Evolutionary conservation across 2,113 vertebrate genomes (phyloP).

Genomic region (Pygathrix nemaeus): DNA sequence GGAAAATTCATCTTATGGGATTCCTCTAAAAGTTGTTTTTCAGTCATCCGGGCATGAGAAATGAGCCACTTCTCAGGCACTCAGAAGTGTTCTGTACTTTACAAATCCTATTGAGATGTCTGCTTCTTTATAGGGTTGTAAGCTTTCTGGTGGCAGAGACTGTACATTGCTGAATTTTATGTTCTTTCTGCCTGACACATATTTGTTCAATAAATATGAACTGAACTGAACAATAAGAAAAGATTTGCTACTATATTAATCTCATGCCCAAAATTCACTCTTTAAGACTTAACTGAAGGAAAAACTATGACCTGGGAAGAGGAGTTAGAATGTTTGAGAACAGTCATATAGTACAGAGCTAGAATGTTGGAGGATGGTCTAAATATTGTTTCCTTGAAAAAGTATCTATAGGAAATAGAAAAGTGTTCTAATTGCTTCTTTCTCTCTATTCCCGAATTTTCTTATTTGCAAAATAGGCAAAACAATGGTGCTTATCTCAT

Average conservation of each 20-base stretch:
- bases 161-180: not conserved
- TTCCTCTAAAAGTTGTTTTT: not conserved
- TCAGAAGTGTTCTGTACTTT: not conserved
- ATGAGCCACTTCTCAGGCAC: rapidly evolving
- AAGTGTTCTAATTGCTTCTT: not conserved
- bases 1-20: not conserved
- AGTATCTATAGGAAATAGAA: not conserved
- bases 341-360: not conserved
- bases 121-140: too few relatives aligned
- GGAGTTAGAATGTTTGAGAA: not conserved
- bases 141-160: not conserved
- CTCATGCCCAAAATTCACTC: not conserved
- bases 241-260: not conserved
- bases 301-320: not conserved
- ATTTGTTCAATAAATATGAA: rapidly evolving
- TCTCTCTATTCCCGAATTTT: not conserved
- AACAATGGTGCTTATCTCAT: not conserved
- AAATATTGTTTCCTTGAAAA: not conserved
- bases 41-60: not conserved
- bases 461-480: not conserved
- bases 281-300: not conserved
- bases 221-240: not conserved
- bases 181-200: not conserved
- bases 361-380: not conserved
- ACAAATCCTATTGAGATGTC: not conserved